Percentiles rank a stretch among this genome's conserved stretches.
These are phyloP conservation scores for Oncopodura yosiiana DNA, from an alignment of 1,140 invertebrate genomes.

Conservation along the genomic window DNA sequence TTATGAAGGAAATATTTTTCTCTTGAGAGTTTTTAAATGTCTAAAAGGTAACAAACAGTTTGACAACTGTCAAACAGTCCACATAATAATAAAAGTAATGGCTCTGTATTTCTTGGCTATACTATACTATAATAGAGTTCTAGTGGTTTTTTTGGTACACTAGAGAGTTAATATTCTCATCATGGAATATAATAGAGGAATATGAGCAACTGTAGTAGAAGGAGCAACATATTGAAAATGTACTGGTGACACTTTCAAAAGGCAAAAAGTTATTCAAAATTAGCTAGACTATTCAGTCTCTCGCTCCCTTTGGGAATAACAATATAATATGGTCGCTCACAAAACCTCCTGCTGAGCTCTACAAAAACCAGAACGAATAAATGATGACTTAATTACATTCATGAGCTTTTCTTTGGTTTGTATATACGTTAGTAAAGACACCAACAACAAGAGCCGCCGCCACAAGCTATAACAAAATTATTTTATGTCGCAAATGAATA, in stretches of 20 bases:
- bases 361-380: slow-evolving; percentile 35
- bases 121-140: too few relatives aligned
- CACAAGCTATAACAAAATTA: slow-evolving; percentile 3
- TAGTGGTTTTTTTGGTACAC: too few relatives aligned
- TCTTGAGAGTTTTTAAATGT: too few relatives aligned
- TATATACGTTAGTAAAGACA: too few relatives aligned
- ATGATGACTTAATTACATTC: slow-evolving; percentile 36
- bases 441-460: slow-evolving; percentile 7
- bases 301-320: slow-evolving; percentile 10
- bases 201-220: neutral
- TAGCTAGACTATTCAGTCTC: slow-evolving; percentile 29
- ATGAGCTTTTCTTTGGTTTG: slow-evolving; percentile 12
- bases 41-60: too few relatives aligned
- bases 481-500: neutral
- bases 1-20: too few relatives aligned
- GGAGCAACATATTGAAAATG: too few relatives aligned
- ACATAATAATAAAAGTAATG: too few relatives aligned
- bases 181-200: neutral
- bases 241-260: slow-evolving; percentile 20
- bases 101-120: too few relatives aligned
- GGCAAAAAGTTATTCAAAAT: slow-evolving; percentile 27
- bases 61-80: too few relatives aligned
- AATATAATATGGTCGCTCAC: neutral
- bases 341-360: slow-evolving; percentile 22
- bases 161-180: neutral